A percentile compares a stretch with the other conserved stretches of the same genome.
phyloP scores from a whole-genome alignment of 2,113 vertebrate genomes.

The Calonectris borealis region DNA sequence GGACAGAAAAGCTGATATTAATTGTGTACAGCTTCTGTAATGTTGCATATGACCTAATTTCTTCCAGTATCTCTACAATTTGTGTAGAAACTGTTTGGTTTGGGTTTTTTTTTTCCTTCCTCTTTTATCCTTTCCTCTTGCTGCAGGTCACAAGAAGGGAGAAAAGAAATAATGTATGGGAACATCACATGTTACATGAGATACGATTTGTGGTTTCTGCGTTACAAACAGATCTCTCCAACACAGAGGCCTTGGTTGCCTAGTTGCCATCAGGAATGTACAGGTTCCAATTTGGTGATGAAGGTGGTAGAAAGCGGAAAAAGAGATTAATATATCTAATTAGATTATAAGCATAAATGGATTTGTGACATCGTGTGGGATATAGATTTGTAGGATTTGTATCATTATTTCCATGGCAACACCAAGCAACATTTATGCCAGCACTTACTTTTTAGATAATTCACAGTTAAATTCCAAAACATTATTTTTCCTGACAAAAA shows the following conservation, averaged over 20 bases:
- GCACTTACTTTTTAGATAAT: not conserved
- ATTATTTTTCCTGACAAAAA: not conserved
- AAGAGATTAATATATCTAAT: not conserved
- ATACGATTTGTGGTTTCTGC: not conserved
- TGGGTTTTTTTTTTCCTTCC: not conserved
- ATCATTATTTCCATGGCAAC: not conserved
- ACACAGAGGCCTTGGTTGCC: not conserved
- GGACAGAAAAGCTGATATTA: not conserved
- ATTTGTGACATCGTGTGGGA: not conserved
- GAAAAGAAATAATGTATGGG: not conserved
- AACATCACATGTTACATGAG: not conserved
- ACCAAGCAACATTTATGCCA: not conserved
- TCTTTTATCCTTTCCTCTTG: not conserved
- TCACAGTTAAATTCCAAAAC: not conserved
- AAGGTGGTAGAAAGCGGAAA: not conserved
- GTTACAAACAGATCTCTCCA: not conserved
- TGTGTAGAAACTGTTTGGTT: not conserved
- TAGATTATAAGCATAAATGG: not conserved
- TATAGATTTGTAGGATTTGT: not conserved
- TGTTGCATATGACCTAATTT: rapidly evolving
- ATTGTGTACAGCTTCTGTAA: not conserved
- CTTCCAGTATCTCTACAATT: not conserved
- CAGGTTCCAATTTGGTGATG: not conserved
- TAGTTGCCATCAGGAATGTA: not conserved
- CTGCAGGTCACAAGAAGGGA: not conserved